Percentiles rank a stretch among this genome's conserved stretches.
These are phyloP conservation scores for Casuarius casuarius DNA, from an alignment of 2,113 vertebrate genomes.

Conservation along the genomic window DNA sequence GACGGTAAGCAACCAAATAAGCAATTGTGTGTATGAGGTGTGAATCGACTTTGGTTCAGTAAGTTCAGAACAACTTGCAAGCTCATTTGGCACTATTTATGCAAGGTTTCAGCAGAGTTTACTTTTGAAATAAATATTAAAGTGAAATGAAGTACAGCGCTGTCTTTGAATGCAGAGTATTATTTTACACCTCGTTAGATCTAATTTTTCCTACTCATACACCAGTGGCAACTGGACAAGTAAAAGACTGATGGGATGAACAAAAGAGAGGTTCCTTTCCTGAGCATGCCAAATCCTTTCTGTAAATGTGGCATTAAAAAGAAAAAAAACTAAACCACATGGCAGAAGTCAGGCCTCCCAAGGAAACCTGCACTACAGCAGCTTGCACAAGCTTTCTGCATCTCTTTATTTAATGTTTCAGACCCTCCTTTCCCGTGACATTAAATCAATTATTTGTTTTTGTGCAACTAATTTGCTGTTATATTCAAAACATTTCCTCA, in stretches of 20 bases:
- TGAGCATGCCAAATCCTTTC: background rate
- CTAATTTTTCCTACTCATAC: slow-evolving; percentile 35
- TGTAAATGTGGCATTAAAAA: slow-evolving; percentile 48
- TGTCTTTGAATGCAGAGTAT: slow-evolving; percentile 2
- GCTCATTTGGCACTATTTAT: background rate
- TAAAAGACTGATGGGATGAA: slow-evolving; percentile 27
- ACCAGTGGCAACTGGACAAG: slow-evolving; percentile 13
- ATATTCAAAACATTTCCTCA: slow-evolving; percentile 18
- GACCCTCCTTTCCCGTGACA: background rate
- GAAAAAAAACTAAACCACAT: background rate
- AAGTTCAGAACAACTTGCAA: slow-evolving; percentile 13
- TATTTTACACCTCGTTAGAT: slow-evolving; percentile 48
- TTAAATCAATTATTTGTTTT: background rate
- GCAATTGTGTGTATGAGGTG: background rate
- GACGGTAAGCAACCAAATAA: background rate
- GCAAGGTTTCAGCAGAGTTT: slow-evolving; percentile 27
- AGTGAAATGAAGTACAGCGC: background rate
- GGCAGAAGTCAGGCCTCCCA: slow-evolving; percentile 19
- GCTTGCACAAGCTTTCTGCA: background rate
- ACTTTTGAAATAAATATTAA: slow-evolving; percentile 56
- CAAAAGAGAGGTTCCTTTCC: background rate
- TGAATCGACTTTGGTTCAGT: slow-evolving; percentile 26
- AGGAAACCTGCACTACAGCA: background rate
- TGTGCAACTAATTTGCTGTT: background rate
- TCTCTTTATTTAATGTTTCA: slow-evolving; percentile 36